Conservation (phyloP, 2,888 invertebrate species). For the Eristalis tenax region DNA sequence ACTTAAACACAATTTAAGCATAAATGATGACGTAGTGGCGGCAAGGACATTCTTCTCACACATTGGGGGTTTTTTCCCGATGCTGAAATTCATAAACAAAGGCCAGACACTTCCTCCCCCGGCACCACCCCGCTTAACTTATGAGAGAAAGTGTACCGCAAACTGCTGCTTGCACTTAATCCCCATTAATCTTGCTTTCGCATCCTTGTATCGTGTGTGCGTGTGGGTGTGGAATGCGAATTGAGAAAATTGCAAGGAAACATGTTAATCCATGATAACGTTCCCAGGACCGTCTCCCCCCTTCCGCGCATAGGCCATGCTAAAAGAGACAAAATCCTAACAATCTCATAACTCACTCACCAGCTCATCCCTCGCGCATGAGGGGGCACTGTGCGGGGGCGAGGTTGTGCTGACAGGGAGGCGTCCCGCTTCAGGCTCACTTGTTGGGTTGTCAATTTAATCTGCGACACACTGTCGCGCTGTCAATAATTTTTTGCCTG, state of each 20-base stretch:
- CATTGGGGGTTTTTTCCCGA: slow-evolving; percentile 19
- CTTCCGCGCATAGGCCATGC: slow-evolving; percentile 5
- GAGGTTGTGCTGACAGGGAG: neutral
- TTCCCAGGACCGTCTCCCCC: slow-evolving; percentile 13
- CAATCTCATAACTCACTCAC: slow-evolving; percentile 63
- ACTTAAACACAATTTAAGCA: slow-evolving; percentile 71
- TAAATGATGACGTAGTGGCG: slow-evolving; percentile 58
- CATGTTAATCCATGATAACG: slow-evolving; percentile 66
- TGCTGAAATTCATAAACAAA: slow-evolving; percentile 68
- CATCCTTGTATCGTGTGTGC: neutral
- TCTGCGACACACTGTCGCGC: slow-evolving; percentile 69
- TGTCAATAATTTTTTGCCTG: slow-evolving; percentile 64
- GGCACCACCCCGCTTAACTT: slow-evolving; percentile 22
- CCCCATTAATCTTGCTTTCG: slow-evolving; percentile 71
- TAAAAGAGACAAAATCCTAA: slow-evolving; percentile 60
- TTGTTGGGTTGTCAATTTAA: slow-evolving; percentile 69
- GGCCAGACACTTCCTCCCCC: neutral
- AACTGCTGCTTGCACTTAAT: slow-evolving; percentile 68
- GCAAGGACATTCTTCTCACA: slow-evolving; percentile 26
- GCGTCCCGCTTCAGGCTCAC: slow-evolving; percentile 37
- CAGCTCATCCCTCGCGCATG: neutral
- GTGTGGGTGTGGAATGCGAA: slow-evolving; percentile 6
- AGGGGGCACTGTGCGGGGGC: no score
- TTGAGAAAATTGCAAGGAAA: slow-evolving; percentile 68
- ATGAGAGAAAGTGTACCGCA: slow-evolving; percentile 59